Conservation (phyloP, 2,113 vertebrate genomes). For the Lophochroa leadbeateri region DNA sequence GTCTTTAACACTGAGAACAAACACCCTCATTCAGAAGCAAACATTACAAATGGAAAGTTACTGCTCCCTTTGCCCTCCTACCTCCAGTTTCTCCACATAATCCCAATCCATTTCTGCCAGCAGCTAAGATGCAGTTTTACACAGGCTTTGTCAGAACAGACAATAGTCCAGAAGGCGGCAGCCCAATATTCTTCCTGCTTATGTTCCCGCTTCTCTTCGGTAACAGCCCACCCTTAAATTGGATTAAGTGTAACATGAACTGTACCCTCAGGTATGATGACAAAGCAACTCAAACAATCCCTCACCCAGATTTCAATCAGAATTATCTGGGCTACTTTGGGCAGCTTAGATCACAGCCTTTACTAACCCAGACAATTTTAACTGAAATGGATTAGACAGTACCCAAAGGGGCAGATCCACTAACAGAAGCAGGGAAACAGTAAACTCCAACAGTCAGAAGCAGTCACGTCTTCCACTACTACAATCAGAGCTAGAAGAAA, state of each 20-base stretch:
- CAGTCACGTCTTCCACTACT: not conserved
- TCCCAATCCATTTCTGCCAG: not conserved
- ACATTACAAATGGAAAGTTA: not conserved
- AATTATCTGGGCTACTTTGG: not conserved
- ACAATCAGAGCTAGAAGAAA: not conserved
- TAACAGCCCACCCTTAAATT: not conserved
- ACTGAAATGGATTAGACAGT: not conserved
- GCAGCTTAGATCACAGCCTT: not conserved
- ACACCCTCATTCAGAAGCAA: not conserved
- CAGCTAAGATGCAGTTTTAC: not conserved
- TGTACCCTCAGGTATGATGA: not conserved
- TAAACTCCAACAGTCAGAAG: not conserved
- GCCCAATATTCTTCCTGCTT: not conserved
- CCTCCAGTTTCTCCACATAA: not conserved
- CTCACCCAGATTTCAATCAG: not conserved
- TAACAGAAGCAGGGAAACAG: not conserved
- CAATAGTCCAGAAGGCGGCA: not conserved
- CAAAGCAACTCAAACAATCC: not conserved
- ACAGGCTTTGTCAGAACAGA: not conserved
- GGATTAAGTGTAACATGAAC: conserved; percentile 1
- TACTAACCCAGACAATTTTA: not conserved
- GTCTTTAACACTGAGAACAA: not conserved
- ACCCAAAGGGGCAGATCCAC: not conserved
- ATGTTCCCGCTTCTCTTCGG: not conserved
- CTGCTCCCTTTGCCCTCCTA: not conserved